phyloP scores from a whole-genome alignment of 2,113 vertebrate species.

The Apaloderma vittatum region DNA sequence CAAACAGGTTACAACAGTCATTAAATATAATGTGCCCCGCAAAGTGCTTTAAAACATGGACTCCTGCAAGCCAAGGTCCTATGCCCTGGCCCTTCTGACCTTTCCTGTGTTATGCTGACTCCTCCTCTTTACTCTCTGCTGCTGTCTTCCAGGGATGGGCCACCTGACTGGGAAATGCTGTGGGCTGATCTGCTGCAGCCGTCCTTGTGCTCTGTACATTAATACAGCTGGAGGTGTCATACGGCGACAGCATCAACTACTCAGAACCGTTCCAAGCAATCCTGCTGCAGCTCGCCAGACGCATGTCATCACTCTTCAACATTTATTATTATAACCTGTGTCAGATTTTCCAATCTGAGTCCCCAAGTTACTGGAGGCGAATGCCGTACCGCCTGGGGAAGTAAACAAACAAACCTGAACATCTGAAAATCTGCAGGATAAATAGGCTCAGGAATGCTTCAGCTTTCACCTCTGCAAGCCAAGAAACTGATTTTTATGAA shows the following conservation, averaged over 20 bases:
- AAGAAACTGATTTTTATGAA: not conserved
- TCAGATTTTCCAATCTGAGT: not conserved
- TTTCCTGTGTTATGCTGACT: not conserved
- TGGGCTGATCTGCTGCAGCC: not conserved
- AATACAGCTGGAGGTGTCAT: not conserved
- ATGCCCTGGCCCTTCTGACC: fast-evolving
- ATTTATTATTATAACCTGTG: not conserved
- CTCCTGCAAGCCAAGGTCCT: not conserved
- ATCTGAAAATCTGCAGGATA: not conserved
- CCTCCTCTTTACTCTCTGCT: not conserved
- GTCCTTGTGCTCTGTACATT: fast-evolving
- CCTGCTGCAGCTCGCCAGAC: not conserved
- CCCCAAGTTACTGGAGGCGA: not conserved
- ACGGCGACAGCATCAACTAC: fast-evolving
- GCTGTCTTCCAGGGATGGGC: not conserved
- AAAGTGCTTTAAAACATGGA: not conserved
- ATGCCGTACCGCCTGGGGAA: not conserved
- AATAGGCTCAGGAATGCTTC: not conserved
- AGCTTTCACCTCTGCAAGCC: not conserved
- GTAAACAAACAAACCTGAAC: not conserved
- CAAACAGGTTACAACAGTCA: not conserved
- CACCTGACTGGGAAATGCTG: not conserved
- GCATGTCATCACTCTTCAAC: not conserved
- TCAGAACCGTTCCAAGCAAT: not conserved
- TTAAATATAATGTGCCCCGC: not conserved